Conservation (phyloP, 2,797 vertebrate species). For the Delichon dasypus region DNA sequence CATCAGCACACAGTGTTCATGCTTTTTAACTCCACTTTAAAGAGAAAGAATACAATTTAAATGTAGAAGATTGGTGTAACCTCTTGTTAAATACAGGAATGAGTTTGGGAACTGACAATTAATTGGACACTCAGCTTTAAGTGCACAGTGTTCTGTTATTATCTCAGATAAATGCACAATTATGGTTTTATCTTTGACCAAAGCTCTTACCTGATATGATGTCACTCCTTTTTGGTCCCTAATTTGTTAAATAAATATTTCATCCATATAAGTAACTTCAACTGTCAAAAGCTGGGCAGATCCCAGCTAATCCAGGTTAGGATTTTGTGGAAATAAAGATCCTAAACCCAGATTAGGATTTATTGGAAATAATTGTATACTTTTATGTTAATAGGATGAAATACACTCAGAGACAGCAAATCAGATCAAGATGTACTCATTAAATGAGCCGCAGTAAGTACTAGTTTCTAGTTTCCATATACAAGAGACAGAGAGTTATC, state of each 20-base stretch:
- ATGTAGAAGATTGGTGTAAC: neutral
- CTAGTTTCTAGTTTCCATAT: neutral
- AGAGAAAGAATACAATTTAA: neutral
- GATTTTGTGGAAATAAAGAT: neutral
- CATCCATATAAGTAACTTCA: neutral
- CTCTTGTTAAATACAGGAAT: neutral
- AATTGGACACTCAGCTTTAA: neutral
- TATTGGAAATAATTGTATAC: neutral
- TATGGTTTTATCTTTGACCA: neutral
- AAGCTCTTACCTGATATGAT: neutral
- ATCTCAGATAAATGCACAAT: neutral
- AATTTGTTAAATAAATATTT: neutral
- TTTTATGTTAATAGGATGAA: neutral
- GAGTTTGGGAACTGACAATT: neutral
- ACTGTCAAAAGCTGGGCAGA: neutral
- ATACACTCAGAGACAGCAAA: neutral
- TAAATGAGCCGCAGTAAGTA: neutral
- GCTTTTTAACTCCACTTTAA: neutral
- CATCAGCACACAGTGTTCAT: neutral
- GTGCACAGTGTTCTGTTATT: neutral
- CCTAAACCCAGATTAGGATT: neutral
- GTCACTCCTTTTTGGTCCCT: neutral
- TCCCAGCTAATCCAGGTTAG: neutral
- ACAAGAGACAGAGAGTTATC: neutral
- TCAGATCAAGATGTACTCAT: neutral